Conservation (phyloP, 2,888 invertebrate species). For the Merodon equestris region DNA sequence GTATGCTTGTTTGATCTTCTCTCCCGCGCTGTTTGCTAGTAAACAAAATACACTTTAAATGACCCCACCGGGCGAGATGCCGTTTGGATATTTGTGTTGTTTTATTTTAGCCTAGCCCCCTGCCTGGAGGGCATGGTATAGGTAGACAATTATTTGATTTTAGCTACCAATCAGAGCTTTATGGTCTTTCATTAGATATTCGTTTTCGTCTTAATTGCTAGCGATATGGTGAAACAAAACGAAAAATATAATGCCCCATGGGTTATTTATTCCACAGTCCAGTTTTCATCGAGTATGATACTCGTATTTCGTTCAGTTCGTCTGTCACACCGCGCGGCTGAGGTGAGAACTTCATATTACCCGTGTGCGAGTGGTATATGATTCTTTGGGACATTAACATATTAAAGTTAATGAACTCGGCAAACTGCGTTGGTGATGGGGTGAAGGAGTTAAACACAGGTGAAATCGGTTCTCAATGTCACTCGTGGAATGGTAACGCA, state of each 20-base stretch:
- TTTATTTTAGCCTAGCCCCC: constrained; percentile 15
- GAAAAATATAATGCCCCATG: constrained; percentile 6
- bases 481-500: constrained; percentile 27
- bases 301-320: constrained; percentile 29
- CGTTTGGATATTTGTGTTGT: not conserved
- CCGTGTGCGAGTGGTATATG: constrained; percentile 34
- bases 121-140: constrained; percentile 11
- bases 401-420: constrained; percentile 39
- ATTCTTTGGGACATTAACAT: constrained; percentile 32
- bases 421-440: not conserved
- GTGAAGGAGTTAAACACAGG: constrained; percentile 15
- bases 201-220: constrained; percentile 41
- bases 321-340: constrained; percentile 12
- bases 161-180: constrained; percentile 40
- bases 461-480: constrained; percentile 51
- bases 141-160: constrained; percentile 24
- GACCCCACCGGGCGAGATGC: constrained; percentile 32
- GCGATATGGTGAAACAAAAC: not conserved
- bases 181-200: constrained; percentile 36
- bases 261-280: constrained; percentile 28
- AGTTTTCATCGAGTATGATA: no score
- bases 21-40: not conserved
- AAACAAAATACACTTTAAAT: constrained; percentile 38
- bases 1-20: constrained; percentile 8
- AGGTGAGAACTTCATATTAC: no score